Evolutionary conservation across 2,113 vertebrate genomes (phyloP), one percentile per base, ranked within the genome.

Genomic region (Barbus barbus): DNA sequence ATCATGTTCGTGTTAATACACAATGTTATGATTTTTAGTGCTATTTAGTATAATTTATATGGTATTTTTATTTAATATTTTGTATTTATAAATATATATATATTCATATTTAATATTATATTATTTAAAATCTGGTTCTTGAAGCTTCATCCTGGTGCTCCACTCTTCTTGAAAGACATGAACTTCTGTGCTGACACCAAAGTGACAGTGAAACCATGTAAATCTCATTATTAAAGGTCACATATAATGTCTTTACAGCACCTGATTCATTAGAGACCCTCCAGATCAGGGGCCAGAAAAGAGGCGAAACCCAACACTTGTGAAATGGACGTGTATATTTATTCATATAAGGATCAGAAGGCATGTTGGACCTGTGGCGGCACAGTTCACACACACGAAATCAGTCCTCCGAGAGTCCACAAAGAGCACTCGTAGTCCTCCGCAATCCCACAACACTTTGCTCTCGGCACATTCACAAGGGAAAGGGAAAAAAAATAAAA

Each of bases 381-480:
- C n/a, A n/a, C n/a, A n/a, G n/a, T n/a, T 46, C 81, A 75, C 81
- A 75, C 48, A 26, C 13, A 74, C 18, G 26, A 41, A n/a, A 80
- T 80, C 78, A 65, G 58, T 65, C 78, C 38, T 65, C 78, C 0
- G 41, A 46, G 89, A 93, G 91, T 84, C 91, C 85, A 53, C 85
- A 81, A 82, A 84, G 85, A 89, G 86, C 83, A 86, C 71, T 86
- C 86, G 85, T 90, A 84, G 86, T 81, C 75, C 90, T 71, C 71
- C 84, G 88, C 82, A 58, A 81, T 92, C 87, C 88, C 88, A 86
- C 88, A 86, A 91, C 84, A 91, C 90, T 90, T 84, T 86, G 87
- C 86, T 91, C 88, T 92, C 91, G 89, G 90, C 90, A 93, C 94
- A 92, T 92, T 93, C 91, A 93, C 92, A 90, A 93, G 83, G 85